phyloP scores from a whole-genome alignment of 2,113 vertebrate species.

The Suncus etruscus region DNA sequence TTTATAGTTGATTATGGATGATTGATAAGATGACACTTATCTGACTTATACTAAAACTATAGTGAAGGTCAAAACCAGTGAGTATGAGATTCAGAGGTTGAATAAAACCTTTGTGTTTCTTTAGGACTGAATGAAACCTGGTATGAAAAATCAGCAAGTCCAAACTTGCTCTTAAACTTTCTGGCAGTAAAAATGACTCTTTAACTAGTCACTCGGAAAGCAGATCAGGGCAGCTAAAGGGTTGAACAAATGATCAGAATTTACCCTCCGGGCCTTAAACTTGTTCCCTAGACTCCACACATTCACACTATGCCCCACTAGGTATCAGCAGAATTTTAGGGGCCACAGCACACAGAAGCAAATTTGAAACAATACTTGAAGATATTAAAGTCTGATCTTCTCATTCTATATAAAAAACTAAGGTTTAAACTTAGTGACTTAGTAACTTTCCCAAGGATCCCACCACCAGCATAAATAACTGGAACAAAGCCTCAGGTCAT shows the following conservation, averaged over 20 bases:
- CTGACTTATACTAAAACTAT: neutral
- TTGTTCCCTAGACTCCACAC: neutral
- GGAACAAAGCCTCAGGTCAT: neutral
- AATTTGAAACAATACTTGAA: neutral
- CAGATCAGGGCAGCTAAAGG: neutral
- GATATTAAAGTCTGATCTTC: neutral
- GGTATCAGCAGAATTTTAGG: neutral
- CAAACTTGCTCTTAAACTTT: constrained; percentile 17
- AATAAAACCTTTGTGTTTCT: constrained; percentile 26
- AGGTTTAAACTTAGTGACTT: neutral
- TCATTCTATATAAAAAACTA: neutral
- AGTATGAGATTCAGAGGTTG: neutral
- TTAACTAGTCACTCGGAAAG: neutral
- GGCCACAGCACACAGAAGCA: neutral
- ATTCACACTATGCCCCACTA: neutral
- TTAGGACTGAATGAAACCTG: neutral
- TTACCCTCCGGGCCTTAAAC: neutral
- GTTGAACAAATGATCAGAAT: neutral
- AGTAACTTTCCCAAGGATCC: neutral
- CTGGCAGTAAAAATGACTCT: neutral
- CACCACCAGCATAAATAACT: neutral
- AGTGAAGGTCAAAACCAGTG: neutral
- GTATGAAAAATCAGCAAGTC: neutral
- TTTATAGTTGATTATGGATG: neutral
- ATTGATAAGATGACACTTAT: neutral